A percentile compares a stretch with the other conserved stretches of the same genome.
phyloP scores from a whole-genome alignment of 2,888 invertebrate species.

The Trissonchulus sp. region DNA sequence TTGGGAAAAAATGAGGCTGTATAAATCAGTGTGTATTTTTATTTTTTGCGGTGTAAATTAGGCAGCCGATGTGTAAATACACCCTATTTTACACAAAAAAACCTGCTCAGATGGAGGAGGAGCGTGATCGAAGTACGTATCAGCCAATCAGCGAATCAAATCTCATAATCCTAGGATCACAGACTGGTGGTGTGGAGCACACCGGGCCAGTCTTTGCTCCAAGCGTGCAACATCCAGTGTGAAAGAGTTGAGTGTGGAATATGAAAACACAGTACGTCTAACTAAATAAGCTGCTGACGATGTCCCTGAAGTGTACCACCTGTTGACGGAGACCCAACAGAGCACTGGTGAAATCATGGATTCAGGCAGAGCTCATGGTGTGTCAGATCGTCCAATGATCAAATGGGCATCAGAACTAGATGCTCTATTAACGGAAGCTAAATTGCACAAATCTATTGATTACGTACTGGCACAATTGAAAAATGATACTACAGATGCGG shows the following conservation, averaged over 20 bases:
- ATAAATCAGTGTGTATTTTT: no score
- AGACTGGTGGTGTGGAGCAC: background rate
- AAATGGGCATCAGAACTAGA: background rate
- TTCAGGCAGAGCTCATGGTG: no score
- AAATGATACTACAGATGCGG: background rate
- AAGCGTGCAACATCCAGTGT: background rate
- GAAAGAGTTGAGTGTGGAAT: background rate
- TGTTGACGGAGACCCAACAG: background rate
- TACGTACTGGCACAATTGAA: background rate
- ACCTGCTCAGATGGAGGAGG: no score
- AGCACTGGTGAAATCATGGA: background rate
- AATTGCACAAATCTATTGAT: background rate
- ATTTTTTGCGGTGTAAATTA: no score
- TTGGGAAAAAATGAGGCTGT: no score
- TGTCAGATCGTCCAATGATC: background rate
- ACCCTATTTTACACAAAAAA: no score
- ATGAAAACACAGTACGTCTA: background rate
- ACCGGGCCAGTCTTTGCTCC: background rate
- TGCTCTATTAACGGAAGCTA: background rate
- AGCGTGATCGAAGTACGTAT: background rate
- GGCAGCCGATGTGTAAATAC: no score
- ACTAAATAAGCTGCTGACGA: background rate
- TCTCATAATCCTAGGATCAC: background rate
- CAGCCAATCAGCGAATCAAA: background rate
- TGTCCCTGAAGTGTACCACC: background rate